Evolutionary conservation across 2,888 invertebrate species (phyloP), one percentile per base, ranked within the genome.

Genomic region (Meloe dianella): DNA sequence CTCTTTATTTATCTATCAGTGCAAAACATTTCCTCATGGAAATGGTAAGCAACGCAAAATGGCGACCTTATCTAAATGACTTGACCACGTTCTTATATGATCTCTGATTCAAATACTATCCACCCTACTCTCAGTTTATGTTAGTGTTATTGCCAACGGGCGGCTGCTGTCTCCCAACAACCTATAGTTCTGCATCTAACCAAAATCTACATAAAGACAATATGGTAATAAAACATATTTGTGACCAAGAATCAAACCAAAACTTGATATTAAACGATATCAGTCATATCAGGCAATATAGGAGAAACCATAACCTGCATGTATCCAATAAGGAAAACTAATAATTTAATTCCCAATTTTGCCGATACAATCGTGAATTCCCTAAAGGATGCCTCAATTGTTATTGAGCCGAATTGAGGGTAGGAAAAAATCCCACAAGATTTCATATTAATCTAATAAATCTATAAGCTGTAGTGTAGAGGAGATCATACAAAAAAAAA

Each of bases 1-100:
- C 80, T 80, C 80, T 79, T 81, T 82, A 82, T 82, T 82, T 82
- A 82, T 82, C 81, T 81, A 81, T 80, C 81, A 81, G 79, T 76
- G 77, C 77, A 79, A 79, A 78, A 79, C 78, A 73, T 73, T 47
- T 72, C 71, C 69, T 71, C 71, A 68, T 69, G 71, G 69, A 72
- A 78, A 79, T 75, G 75, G 77, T 77, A 78, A 77, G 76, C 76
- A 78, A 80, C 78, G 80, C 79, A 78, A 78, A 78, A 75, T 76
- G 72, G 71, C 77, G 73, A 75, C 75, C 75, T 78, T 79, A 80
- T 81, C 80, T 81, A 79, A 81, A 82, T 78, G 76, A 78, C 80
- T 81, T 81, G 81, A 82, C 82, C 82, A 79, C 77, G 77, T 80
- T 79, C 78, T 80, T 79, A 73, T 79, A 70, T 74, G 76, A 77